A percentile compares a stretch with the other conserved stretches of the same genome.
Evolutionary conservation across 1,140 invertebrate genomes (phyloP).

Genomic region (Oncopeltus fasciatus): DNA sequence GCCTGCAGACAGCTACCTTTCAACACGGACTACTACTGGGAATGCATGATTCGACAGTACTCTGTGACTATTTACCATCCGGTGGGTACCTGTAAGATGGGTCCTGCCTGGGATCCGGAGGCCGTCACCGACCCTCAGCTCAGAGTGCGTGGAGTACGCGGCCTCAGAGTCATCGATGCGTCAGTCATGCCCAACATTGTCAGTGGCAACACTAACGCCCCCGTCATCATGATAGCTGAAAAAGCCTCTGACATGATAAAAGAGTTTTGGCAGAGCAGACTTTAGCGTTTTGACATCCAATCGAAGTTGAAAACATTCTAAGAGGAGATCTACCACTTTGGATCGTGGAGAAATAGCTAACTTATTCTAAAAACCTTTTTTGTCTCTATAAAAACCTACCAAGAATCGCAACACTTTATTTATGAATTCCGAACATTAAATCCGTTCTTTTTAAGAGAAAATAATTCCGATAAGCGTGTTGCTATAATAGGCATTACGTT

Average conservation of each 20-base stretch:
- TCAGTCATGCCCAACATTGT: conserved; percentile 73
- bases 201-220: conserved; percentile 71
- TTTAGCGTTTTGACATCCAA: too few species aligned
- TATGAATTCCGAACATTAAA: too few species aligned
- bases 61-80: conserved; percentile 75
- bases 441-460: too few species aligned
- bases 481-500: too few species aligned
- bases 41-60: conserved; percentile 68
- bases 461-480: too few species aligned
- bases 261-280: conserved; percentile 56
- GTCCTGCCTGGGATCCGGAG: conserved; percentile 61
- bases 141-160: conserved; percentile 61
- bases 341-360: too few species aligned
- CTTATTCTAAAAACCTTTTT: too few species aligned
- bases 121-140: conserved; percentile 78
- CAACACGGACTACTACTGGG: conserved; percentile 61
- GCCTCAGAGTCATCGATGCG: conserved; percentile 69
- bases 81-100: conserved; percentile 86
- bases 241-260: conserved; percentile 72
- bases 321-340: too few species aligned
- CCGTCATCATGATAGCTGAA: conserved; percentile 71
- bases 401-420: too few species aligned
- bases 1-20: conserved; percentile 47
- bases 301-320: too few species aligned
- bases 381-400: too few species aligned